phyloP scores from a whole-genome alignment of 2,888 invertebrate species.

The Meandrusa payeni region DNA sequence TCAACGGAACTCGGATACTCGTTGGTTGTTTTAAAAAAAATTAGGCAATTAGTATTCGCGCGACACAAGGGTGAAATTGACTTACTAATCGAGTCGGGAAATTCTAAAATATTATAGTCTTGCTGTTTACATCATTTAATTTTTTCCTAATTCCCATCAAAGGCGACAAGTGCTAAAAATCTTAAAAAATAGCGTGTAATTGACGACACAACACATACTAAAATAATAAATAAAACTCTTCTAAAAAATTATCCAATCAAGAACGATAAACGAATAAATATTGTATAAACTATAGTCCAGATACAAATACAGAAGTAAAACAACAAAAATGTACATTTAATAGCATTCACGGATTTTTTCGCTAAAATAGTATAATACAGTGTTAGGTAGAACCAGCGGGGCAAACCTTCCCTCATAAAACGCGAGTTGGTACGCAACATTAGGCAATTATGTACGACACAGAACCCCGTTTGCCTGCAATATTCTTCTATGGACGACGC shows the following conservation, averaged over 20 bases:
- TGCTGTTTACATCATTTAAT: slow-evolving; percentile 18
- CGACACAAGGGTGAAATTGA: slow-evolving; percentile 29
- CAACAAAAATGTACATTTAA: no score
- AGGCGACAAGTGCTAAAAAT: no score
- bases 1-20: slow-evolving; percentile 60
- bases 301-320: no score
- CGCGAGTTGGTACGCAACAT: slow-evolving; percentile 54
- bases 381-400: slow-evolving; percentile 36
- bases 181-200: no score
- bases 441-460: slow-evolving; percentile 52
- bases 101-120: slow-evolving; percentile 32
- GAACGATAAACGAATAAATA: no score
- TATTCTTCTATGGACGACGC: slow-evolving; percentile 52
- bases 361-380: slow-evolving; percentile 4
- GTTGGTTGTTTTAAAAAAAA: slow-evolving; percentile 74
- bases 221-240: no score
- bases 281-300: no score
- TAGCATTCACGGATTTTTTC: no score
- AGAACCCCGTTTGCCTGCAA: slow-evolving; percentile 60
- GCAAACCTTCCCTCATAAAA: slow-evolving; percentile 53
- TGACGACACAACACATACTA: no score
- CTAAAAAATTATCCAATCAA: no score
- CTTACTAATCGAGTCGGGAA: slow-evolving; percentile 21
- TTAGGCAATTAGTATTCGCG: slow-evolving; percentile 74
- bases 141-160: not conserved